Percentiles rank a stretch among this genome's conserved stretches.
phyloP scores from a whole-genome alignment of 2,888 invertebrate species.

The Blera fallax region DNA sequence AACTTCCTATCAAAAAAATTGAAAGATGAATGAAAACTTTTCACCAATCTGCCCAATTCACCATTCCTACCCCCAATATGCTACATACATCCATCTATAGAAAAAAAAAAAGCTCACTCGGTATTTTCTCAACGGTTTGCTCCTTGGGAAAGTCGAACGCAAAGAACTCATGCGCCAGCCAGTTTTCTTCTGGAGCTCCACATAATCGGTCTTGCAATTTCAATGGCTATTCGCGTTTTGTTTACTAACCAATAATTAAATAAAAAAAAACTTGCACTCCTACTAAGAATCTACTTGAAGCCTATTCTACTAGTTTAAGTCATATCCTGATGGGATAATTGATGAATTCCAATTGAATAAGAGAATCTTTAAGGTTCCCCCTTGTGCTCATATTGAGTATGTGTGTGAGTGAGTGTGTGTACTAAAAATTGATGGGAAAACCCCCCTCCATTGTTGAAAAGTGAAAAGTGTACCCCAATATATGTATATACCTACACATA shows the following conservation, averaged over 20 bases:
- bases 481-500: too few species aligned
- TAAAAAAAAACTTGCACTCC: neutral
- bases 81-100: neutral
- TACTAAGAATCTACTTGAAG: neutral
- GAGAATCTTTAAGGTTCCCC: neutral
- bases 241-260: slow-evolving; percentile 46
- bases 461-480: slow-evolving; percentile 30
- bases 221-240: slow-evolving; percentile 16
- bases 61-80: neutral
- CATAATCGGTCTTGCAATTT: slow-evolving; percentile 6
- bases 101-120: slow-evolving; percentile 7
- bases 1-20: neutral
- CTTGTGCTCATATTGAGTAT: neutral
- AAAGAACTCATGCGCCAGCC: slow-evolving; percentile 46
- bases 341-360: neutral
- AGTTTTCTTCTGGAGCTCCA: slow-evolving; percentile 55
- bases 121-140: slow-evolving; percentile 16
- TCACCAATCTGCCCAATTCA: slow-evolving; percentile 18
- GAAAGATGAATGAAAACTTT: slow-evolving; percentile 41
- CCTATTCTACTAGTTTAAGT: neutral
- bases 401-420: neutral
- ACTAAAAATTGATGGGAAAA: neutral
- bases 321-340: neutral
- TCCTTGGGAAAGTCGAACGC: slow-evolving; percentile 27
- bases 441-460: slow-evolving; percentile 32